Percentiles rank a stretch among this genome's conserved stretches.
These are phyloP conservation scores for Andrena dorsata DNA, from an alignment of 2,888 invertebrate genomes.

Conservation along the genomic window DNA sequence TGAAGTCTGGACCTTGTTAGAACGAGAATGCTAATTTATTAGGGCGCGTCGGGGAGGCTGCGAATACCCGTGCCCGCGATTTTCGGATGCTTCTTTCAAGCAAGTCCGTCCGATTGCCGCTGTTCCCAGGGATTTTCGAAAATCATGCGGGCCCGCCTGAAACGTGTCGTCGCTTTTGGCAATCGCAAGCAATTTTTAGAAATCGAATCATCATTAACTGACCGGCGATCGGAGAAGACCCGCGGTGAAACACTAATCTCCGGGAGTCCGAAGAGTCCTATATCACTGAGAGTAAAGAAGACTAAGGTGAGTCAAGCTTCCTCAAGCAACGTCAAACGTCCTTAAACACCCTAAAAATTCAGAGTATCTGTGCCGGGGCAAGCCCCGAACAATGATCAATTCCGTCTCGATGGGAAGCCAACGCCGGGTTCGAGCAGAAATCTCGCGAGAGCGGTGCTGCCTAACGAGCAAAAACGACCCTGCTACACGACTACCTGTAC, in stretches of 20 bases:
- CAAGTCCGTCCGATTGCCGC: conserved; percentile 4
- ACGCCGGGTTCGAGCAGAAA: background rate
- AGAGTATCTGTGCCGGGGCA: no score
- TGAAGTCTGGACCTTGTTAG: conserved; percentile 84
- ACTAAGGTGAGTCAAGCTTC: background rate
- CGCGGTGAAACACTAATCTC: background rate
- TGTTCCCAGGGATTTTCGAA: background rate
- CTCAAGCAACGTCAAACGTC: background rate
- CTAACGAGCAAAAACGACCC: conserved; percentile 34
- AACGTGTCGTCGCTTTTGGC: background rate
- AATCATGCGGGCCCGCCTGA: background rate
- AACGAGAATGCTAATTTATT: conserved; percentile 85
- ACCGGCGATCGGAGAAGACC: no score
- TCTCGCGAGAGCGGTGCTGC: background rate
- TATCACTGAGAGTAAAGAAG: background rate
- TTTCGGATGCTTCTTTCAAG: conserved; percentile 64
- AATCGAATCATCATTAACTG: no score
- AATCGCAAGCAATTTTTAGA: no score
- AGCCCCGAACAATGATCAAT: no score
- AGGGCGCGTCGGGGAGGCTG: conserved; percentile 70
- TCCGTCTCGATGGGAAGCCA: background rate
- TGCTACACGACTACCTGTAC: no score
- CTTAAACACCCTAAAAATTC: no score
- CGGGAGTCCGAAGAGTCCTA: background rate
- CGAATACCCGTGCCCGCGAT: conserved; percentile 62